Percentiles rank a stretch among this genome's conserved stretches.
These are phyloP conservation scores for Chaetodon auriga DNA, from an alignment of 2,113 vertebrate genomes.

Conservation along the genomic window DNA sequence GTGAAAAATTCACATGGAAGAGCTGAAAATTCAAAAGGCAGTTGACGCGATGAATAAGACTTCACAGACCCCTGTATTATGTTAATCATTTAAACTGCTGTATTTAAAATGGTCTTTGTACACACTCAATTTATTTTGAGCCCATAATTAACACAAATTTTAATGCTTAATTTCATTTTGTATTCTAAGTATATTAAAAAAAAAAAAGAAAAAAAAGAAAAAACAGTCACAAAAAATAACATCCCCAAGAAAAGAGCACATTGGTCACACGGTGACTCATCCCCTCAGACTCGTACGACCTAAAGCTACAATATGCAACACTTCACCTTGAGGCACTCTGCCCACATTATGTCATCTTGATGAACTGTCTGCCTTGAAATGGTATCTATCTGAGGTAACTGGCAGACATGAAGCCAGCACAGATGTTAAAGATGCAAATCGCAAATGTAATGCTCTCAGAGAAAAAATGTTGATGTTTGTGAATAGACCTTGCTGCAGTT, in stretches of 20 bases:
- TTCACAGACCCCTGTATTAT: neutral
- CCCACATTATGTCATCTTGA: conserved; percentile 42
- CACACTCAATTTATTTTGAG: neutral
- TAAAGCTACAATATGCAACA: conserved; percentile 27
- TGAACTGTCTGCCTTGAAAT: conserved; percentile 19
- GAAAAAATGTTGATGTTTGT: neutral
- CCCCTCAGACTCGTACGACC: conserved; percentile 7
- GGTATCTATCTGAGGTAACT: conserved; percentile 6
- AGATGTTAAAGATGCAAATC: neutral
- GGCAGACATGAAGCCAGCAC: conserved; percentile 22
- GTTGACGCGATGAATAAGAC: neutral
- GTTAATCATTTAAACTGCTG: neutral
- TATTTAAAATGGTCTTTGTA: neutral
- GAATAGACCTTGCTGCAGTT: neutral
- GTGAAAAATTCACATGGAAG: neutral
- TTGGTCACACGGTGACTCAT: neutral
- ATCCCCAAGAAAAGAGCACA: neutral
- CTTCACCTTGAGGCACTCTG: conserved; percentile 41
- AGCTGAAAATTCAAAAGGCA: neutral
- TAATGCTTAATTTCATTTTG: neutral
- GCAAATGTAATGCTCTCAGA: conserved; percentile 5
- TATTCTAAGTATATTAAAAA: neutral
- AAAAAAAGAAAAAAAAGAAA: neutral
- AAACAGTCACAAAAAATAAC: neutral
- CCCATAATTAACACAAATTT: neutral